Evolutionary conservation across 2,888 invertebrate species (phyloP).

Genomic region (Pachycephus smyrnensis): DNA sequence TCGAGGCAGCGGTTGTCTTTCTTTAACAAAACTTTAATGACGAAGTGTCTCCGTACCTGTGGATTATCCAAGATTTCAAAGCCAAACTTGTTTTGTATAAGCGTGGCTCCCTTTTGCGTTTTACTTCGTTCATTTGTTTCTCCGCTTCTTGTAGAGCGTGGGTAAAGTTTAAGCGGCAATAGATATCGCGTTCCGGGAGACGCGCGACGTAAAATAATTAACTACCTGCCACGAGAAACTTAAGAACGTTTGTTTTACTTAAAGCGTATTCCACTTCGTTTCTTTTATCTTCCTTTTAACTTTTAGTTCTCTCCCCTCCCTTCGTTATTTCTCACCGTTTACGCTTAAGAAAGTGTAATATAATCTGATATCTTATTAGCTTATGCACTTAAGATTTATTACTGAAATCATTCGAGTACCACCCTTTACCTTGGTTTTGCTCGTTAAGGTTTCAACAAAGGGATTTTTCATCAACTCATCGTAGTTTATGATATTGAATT

Average conservation of each 20-base stretch:
- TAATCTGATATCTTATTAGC: conserved; percentile 49
- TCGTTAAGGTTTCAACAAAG: not conserved
- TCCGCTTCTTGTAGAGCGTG: conserved; percentile 22
- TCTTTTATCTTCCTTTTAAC: conserved; percentile 15
- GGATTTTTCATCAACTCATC: not conserved
- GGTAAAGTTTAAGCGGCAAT: conserved; percentile 34
- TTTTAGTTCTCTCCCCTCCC: not conserved
- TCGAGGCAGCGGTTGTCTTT: not conserved
- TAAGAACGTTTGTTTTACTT: conserved; percentile 60
- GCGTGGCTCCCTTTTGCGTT: not conserved
- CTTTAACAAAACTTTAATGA: not conserved
- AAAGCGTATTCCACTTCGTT: conserved; percentile 31
- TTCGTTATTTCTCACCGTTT: conserved; percentile 27
- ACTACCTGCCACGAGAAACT: conserved; percentile 54
- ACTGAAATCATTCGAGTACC: conserved; percentile 12
- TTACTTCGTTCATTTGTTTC: conserved; percentile 16
- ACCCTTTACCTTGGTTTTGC: not conserved
- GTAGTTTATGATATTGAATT: not conserved
- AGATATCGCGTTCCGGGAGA: conserved; percentile 45
- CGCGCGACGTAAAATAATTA: conserved; percentile 54
- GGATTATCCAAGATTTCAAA: not conserved
- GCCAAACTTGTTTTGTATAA: not conserved
- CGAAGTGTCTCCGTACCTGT: not conserved
- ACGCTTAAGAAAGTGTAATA: conserved; percentile 34
- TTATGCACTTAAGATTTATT: conserved; percentile 51